A percentile compares a stretch with the other conserved stretches of the same genome.
phyloP scores from a whole-genome alignment of 2,797 vertebrate species.

The Anguilla pacifica region DNA sequence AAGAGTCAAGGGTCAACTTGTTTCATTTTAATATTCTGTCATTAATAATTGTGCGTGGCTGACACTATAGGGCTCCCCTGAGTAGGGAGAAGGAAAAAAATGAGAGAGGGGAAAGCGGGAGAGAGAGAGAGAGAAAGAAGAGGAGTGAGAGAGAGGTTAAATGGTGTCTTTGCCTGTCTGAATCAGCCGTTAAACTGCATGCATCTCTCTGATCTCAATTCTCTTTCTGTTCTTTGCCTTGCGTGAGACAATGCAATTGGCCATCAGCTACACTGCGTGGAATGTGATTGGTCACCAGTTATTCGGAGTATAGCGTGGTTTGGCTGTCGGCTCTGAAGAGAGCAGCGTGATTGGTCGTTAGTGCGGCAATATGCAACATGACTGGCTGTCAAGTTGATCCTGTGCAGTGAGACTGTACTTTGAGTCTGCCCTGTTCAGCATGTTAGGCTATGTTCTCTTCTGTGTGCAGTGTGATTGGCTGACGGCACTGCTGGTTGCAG shows the following conservation, averaged over 20 bases:
- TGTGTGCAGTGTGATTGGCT: background rate
- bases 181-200: background rate
- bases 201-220: background rate
- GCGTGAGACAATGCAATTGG: background rate
- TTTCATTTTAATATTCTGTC: background rate
- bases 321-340: background rate
- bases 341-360: background rate
- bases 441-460: conserved; percentile 21
- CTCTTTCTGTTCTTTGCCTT: background rate
- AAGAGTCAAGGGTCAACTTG: background rate
- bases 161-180: background rate
- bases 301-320: background rate
- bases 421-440: background rate
- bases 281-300: too few relatives aligned
- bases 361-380: conserved; percentile 14
- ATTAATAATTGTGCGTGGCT: background rate
- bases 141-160: background rate
- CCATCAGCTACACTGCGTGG: too few relatives aligned
- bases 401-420: background rate
- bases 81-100: background rate
- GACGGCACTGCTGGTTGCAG: background rate
- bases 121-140: background rate
- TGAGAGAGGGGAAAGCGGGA: background rate
- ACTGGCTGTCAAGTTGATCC: background rate
- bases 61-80: background rate